Conservation (phyloP, 1,140 invertebrate genomes). For the Fopius arisanus region DNA sequence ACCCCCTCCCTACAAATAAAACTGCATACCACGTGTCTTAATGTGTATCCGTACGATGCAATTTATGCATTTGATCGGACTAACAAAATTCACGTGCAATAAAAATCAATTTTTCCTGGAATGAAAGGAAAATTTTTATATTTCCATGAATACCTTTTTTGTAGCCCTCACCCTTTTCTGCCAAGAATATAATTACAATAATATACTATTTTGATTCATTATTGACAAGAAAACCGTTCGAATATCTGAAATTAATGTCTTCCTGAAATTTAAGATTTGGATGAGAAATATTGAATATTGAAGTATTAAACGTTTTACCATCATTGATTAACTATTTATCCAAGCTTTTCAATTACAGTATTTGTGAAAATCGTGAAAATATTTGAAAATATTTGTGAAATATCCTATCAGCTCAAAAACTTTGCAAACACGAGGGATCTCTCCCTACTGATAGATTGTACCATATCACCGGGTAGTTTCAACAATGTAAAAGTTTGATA, state of each 20-base stretch:
- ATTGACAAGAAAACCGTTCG: too few species aligned
- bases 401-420: background rate
- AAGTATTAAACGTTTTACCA: too few species aligned
- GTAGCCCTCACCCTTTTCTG: too few species aligned
- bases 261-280: too few species aligned
- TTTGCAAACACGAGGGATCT: background rate
- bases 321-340: too few species aligned
- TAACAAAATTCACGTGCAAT: background rate
- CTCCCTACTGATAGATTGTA: slow-evolving; percentile 1
- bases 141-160: too few species aligned
- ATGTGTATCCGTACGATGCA: slow-evolving; percentile 1
- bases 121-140: too few species aligned
- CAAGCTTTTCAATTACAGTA: background rate
- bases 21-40: slow-evolving; percentile 3
- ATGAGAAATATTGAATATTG: too few species aligned
- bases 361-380: background rate
- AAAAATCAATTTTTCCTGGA: background rate
- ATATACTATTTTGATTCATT: too few species aligned
- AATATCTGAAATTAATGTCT: too few species aligned
- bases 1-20: background rate
- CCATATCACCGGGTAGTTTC: slow-evolving; percentile 1
- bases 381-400: too few species aligned
- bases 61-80: background rate
- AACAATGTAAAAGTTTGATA: slow-evolving; percentile 12
- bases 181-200: too few species aligned